Evolutionary conservation across 2,113 vertebrate genomes (phyloP).

Genomic region (Nycticorax nycticorax): DNA sequence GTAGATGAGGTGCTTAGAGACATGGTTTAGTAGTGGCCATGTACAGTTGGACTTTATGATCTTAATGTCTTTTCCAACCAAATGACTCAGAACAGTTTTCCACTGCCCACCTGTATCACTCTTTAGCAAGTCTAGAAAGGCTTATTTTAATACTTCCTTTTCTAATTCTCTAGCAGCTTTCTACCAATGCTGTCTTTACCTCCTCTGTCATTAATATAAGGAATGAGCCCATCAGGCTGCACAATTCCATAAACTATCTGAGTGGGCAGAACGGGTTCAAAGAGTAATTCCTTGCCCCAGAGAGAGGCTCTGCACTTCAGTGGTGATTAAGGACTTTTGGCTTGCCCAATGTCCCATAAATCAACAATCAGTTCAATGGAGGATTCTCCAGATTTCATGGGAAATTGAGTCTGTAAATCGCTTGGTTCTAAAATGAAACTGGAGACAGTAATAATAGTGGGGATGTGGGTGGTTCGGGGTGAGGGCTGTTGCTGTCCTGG

Average conservation of each 20-base stretch:
- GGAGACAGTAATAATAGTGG: neutral
- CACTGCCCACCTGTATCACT: neutral
- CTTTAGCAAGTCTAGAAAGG: neutral
- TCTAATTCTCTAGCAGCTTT: neutral
- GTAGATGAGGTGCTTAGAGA: no score
- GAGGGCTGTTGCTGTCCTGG: neutral
- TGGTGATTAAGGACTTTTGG: neutral
- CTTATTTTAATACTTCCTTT: neutral
- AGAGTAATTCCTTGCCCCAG: neutral
- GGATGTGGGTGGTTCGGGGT: fast-evolving
- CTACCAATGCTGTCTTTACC: neutral
- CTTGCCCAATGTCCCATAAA: neutral
- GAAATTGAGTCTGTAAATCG: neutral
- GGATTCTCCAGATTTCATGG: neutral
- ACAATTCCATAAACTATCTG: neutral
- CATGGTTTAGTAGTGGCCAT: no score
- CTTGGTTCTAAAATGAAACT: neutral
- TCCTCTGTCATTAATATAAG: neutral
- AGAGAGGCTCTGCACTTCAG: neutral
- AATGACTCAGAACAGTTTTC: neutral
- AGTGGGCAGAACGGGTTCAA: neutral
- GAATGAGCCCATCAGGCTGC: neutral
- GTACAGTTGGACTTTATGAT: no score
- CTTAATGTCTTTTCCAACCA: no score
- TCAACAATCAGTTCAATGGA: neutral